phyloP scores from a whole-genome alignment of 1,140 invertebrate genomes.

The Cherax destructor region DNA sequence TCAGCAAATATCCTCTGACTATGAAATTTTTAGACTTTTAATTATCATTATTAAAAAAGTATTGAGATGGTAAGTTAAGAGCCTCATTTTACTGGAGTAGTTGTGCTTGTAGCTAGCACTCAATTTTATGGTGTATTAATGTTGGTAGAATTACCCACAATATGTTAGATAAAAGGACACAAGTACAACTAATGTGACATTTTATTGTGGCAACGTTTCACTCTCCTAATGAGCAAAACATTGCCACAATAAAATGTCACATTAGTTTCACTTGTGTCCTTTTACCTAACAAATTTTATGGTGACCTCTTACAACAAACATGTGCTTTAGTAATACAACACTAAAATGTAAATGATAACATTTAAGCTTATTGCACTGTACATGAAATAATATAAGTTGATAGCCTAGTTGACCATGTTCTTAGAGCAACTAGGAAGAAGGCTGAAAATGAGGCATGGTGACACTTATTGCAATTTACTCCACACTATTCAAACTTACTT shows the following conservation, averaged over 20 bases:
- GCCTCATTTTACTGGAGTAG: conserved; percentile 33
- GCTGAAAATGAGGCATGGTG: background rate
- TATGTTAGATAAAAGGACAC: no score
- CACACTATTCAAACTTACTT: background rate
- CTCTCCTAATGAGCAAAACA: no score
- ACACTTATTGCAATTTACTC: background rate
- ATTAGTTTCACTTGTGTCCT: no score
- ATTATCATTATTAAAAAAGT: background rate
- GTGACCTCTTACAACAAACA: conserved; percentile 22
- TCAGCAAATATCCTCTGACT: background rate
- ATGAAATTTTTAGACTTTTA: background rate
- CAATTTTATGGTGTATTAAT: conserved; percentile 1
- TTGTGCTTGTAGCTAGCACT: conserved; percentile 42
- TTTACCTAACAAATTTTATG: background rate
- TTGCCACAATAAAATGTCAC: no score
- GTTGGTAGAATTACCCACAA: no score
- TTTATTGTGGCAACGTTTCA: no score
- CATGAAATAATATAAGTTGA: conserved; percentile 34
- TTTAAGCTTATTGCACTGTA: conserved; percentile 34
- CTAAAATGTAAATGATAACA: conserved; percentile 20
- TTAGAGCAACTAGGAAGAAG: background rate
- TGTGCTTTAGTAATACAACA: conserved; percentile 26
- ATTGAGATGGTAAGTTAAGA: conserved; percentile 16
- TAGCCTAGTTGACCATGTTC: conserved; percentile 14
- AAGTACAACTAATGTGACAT: no score